These are phyloP conservation scores for Mya arenaria DNA, from an alignment of 1,140 invertebrate species.

Conservation along the genomic window DNA sequence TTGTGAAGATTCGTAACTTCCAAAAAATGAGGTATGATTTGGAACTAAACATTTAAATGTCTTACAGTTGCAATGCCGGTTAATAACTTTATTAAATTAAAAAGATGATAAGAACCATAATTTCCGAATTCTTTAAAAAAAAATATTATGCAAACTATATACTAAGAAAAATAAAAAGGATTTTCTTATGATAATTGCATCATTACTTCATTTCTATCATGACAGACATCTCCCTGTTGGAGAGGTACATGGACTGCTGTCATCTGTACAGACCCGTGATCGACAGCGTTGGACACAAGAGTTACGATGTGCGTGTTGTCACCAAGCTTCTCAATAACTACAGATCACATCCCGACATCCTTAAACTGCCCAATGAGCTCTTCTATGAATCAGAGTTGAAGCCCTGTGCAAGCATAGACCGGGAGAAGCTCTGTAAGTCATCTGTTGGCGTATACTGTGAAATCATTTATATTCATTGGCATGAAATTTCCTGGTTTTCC, in stretches of 20 bases:
- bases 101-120: too few species aligned
- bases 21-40: too few species aligned
- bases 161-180: too few species aligned
- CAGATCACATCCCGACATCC: constrained; percentile 71
- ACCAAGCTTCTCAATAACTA: constrained; percentile 77
- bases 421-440: constrained; percentile 41
- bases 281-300: neutral
- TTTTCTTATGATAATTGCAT: too few species aligned
- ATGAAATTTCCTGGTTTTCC: too few species aligned
- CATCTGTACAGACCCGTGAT: constrained; percentile 44
- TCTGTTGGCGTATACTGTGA: constrained; percentile 66
- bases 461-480: too few species aligned
- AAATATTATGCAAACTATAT: too few species aligned
- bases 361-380: constrained; percentile 66
- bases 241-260: constrained; percentile 64
- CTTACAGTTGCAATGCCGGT: too few species aligned
- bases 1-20: too few species aligned
- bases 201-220: neutral
- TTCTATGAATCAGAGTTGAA: constrained; percentile 72
- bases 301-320: constrained; percentile 58
- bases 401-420: constrained; percentile 80
- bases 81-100: too few species aligned
- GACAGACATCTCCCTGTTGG: constrained; percentile 72
- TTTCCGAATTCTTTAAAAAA: too few species aligned
- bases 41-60: too few species aligned